Conservation (phyloP, 2,888 invertebrate genomes). For the Xestobium rufovillosum region DNA sequence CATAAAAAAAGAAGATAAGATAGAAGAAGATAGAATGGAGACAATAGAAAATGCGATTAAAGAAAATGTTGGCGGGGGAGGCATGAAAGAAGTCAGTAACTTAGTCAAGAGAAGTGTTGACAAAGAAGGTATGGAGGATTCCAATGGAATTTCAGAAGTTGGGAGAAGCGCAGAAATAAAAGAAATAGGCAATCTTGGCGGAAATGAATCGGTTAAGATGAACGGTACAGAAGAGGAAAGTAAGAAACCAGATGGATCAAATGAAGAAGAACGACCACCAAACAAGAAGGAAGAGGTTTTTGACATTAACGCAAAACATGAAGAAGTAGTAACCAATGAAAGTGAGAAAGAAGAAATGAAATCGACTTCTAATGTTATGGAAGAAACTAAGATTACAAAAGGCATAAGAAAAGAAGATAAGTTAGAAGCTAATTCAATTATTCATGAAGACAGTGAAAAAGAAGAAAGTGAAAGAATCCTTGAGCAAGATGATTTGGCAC, state of each 20-base stretch:
- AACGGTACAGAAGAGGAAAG: conserved; percentile 18
- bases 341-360: conserved; percentile 10
- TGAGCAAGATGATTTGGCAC: too few species aligned
- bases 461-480: conserved; percentile 10
- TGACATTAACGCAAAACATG: too few species aligned
- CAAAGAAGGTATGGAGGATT: too few species aligned
- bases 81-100: too few species aligned
- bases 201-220: conserved; percentile 6
- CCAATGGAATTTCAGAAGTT: too few species aligned
- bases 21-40: neutral
- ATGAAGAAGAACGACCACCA: conserved; percentile 19
- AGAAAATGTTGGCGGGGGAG: conserved; percentile 10
- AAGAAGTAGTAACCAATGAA: conserved; percentile 10
- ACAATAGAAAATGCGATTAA: conserved; percentile 1
- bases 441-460: neutral
- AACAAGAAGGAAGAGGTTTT: too few species aligned
- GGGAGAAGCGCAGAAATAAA: conserved; percentile 10
- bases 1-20: neutral
- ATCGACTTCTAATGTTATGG: conserved; percentile 4
- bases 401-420: neutral
- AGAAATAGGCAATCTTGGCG: conserved; percentile 7
- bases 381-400: conserved; percentile 6
- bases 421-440: neutral
- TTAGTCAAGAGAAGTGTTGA: too few species aligned
- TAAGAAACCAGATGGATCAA: conserved; percentile 23